These are phyloP conservation scores for Drosophila rubida DNA, from an alignment of 2,888 invertebrate genomes.

Conservation along the genomic window DNA sequence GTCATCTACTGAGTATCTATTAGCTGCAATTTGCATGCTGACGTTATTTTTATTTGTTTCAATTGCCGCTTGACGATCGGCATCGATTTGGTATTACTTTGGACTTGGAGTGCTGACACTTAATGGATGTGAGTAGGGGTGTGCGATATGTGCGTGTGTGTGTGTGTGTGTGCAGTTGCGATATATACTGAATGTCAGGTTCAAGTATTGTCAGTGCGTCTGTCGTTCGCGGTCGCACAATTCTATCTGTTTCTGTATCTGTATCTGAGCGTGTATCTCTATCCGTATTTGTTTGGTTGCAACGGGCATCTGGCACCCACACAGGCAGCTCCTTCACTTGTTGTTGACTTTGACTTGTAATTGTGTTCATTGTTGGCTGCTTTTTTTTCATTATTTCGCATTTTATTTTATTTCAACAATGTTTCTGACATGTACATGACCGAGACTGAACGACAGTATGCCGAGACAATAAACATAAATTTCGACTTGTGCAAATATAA, in stretches of 20 bases:
- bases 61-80: conserved; percentile 45
- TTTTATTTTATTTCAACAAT: conserved; percentile 26
- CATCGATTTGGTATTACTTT: conserved; percentile 52
- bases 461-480: conserved; percentile 66
- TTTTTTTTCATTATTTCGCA: conserved; percentile 9
- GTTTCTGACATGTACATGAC: conserved; percentile 27
- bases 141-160: not conserved
- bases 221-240: conserved; percentile 28
- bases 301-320: conserved; percentile 58
- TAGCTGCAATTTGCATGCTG: not conserved
- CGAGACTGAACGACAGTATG: conserved; percentile 36
- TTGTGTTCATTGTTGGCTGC: conserved; percentile 56
- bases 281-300: conserved; percentile 6
- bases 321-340: conserved; percentile 58
- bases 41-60: conserved; percentile 30
- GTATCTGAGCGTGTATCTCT: conserved; percentile 1
- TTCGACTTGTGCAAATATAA: conserved; percentile 14
- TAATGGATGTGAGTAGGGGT: conserved; percentile 28
- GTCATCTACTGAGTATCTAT: conserved; percentile 22
- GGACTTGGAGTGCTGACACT: conserved; percentile 62
- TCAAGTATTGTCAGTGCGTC: conserved; percentile 69
- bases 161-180: conserved; percentile 14
- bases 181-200: conserved; percentile 73
- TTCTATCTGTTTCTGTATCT: conserved; percentile 17
- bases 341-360: conserved; percentile 74